Conservation (phyloP, 2,113 vertebrate species). For the Tachuris rubrigastra region DNA sequence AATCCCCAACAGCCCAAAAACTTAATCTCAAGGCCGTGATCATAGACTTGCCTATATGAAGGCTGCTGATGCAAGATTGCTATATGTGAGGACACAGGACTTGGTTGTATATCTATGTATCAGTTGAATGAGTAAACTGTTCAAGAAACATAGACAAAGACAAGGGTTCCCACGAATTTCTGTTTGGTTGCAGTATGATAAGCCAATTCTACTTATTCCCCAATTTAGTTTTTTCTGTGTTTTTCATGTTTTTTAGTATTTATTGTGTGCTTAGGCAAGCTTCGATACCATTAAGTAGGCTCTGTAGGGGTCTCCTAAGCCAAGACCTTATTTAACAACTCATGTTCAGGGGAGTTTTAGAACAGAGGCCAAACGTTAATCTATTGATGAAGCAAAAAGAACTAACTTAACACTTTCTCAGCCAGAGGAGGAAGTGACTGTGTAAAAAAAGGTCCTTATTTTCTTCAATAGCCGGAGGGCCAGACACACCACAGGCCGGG, state of each 20-base stretch:
- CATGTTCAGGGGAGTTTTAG: background rate
- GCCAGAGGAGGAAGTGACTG: background rate
- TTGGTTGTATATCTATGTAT: background rate
- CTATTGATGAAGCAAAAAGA: background rate
- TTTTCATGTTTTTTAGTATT: background rate
- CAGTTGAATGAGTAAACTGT: background rate
- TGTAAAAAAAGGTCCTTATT: background rate
- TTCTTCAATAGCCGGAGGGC: background rate
- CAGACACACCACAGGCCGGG: background rate
- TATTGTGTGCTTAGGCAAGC: background rate
- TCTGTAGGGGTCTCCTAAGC: background rate
- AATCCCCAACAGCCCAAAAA: background rate
- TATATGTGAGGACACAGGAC: rapidly evolving
- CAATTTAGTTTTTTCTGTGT: background rate
- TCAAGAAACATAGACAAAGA: background rate
- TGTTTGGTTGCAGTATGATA: background rate
- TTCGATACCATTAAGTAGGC: rapidly evolving
- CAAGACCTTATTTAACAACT: rapidly evolving
- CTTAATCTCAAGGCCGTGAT: background rate
- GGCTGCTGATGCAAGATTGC: rapidly evolving
- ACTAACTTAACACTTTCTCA: background rate
- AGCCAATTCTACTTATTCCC: background rate
- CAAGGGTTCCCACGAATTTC: background rate
- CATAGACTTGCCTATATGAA: background rate
- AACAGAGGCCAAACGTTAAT: background rate